These are phyloP conservation scores for Paguma larvata DNA, from an alignment of 2,797 vertebrate genomes.

Conservation along the genomic window DNA sequence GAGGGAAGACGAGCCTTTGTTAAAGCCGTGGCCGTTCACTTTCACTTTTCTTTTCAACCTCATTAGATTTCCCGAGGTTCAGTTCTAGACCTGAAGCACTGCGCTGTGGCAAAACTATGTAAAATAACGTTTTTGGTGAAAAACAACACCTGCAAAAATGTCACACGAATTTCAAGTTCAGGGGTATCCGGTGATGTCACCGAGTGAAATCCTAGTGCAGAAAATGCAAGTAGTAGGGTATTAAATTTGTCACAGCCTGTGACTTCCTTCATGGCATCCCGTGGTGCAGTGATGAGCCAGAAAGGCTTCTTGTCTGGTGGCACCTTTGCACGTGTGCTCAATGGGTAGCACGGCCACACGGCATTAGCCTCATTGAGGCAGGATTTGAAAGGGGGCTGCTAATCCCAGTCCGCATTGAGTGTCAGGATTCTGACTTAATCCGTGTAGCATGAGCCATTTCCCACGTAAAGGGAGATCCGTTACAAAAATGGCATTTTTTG, in stretches of 20 bases:
- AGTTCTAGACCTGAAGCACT: slow-evolving; percentile 52
- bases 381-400: not conserved
- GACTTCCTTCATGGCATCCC: slow-evolving; percentile 26
- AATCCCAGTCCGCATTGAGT: not conserved
- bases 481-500: not conserved
- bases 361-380: not conserved
- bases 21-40: slow-evolving; percentile 69
- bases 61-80: slow-evolving; percentile 76
- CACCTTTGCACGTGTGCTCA: not conserved
- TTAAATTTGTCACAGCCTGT: slow-evolving; percentile 68
- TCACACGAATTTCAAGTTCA: slow-evolving; percentile 68
- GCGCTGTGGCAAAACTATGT: slow-evolving; percentile 46
- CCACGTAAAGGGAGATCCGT: not conserved
- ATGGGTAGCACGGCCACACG: not conserved
- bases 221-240: slow-evolving; percentile 51
- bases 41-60: slow-evolving; percentile 81
- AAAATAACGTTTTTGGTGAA: slow-evolving; percentile 69
- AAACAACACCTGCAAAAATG: slow-evolving; percentile 67
- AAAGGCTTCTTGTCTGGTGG: slow-evolving; percentile 16
- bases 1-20: slow-evolving; percentile 80
- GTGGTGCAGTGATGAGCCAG: not conserved
- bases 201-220: slow-evolving; percentile 55
- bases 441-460: not conserved
- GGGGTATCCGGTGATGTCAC: slow-evolving; percentile 65
- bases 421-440: not conserved